phyloP scores from a whole-genome alignment of 2,888 invertebrate species.

The Leptura quadrifasciata region DNA sequence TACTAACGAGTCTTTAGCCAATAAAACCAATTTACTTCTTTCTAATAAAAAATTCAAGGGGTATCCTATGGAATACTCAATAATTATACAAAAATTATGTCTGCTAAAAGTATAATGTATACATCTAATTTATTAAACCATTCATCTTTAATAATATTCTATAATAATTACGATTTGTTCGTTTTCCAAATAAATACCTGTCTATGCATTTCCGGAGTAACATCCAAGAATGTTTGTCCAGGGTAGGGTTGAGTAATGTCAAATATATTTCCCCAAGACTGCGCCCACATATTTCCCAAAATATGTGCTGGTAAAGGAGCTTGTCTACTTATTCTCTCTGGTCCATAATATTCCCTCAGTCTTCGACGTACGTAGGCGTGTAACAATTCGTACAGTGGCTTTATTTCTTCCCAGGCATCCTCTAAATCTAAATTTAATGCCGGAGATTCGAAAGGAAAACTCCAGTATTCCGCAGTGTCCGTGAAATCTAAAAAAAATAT shows the following conservation, averaged over 20 bases:
- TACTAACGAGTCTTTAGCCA: too few species aligned
- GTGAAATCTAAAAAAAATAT: conserved; percentile 82
- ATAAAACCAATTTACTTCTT: too few species aligned
- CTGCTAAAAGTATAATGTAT: too few species aligned
- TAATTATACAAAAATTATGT: too few species aligned
- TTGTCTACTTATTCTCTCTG: conserved; percentile 85
- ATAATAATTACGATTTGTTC: too few species aligned
- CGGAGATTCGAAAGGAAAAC: conserved; percentile 87
- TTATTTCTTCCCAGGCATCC: conserved; percentile 88
- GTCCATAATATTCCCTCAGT: conserved; percentile 88
- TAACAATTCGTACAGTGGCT: conserved; percentile 89
- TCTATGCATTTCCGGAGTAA: conserved; percentile 87
- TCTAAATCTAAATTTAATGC: conserved; percentile 87
- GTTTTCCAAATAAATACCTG: conserved; percentile 76
- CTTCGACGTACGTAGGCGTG: conserved; percentile 93
- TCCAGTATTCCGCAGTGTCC: conserved; percentile 92
- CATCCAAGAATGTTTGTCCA: conserved; percentile 86
- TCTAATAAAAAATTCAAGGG: too few species aligned
- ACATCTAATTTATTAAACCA: too few species aligned
- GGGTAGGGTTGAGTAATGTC: conserved; percentile 91
- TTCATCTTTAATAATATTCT: too few species aligned
- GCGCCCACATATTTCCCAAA: conserved; percentile 93
- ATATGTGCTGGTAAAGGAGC: conserved; percentile 91
- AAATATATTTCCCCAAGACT: conserved; percentile 89
- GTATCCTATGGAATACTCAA: too few species aligned